A percentile compares a stretch with the other conserved stretches of the same genome.
phyloP scores from a whole-genome alignment of 2,113 vertebrate species.

The Siphamia tubifer region DNA sequence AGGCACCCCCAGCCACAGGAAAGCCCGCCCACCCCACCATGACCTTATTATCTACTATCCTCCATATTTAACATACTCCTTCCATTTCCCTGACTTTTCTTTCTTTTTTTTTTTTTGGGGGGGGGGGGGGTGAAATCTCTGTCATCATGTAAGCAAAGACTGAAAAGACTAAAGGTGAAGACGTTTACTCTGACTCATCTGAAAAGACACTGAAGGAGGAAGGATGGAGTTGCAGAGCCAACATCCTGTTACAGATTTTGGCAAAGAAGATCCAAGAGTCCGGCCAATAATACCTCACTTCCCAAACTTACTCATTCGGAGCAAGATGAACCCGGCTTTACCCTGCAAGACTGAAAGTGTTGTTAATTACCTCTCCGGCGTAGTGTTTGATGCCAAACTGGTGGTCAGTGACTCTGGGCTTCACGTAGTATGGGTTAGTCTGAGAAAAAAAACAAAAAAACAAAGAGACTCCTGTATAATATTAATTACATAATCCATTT shows the following conservation, averaged over 20 bases:
- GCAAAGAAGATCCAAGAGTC: neutral
- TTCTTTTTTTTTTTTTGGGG: neutral
- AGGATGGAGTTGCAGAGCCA: neutral
- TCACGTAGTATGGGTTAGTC: slow-evolving; percentile 89
- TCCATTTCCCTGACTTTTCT: neutral
- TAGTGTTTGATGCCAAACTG: slow-evolving; percentile 95
- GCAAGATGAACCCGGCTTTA: neutral
- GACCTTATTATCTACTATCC: neutral
- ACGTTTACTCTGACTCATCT: slow-evolving; percentile 33
- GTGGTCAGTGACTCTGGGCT: slow-evolving; percentile 89
- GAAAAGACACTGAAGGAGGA: slow-evolving; percentile 7
- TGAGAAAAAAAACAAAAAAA: slow-evolving; percentile 61
- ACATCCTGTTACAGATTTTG: slow-evolving; percentile 29
- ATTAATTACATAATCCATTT: neutral
- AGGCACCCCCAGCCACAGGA: neutral
- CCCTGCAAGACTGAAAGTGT: neutral
- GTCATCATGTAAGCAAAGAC: slow-evolving; percentile 1
- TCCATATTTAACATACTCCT: no score
- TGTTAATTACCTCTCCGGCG: slow-evolving; percentile 88
- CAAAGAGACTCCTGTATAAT: slow-evolving; percentile 3
- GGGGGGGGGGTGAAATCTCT: slow-evolving; percentile 6
- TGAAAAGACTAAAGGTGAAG: neutral
- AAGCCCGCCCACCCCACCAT: neutral
- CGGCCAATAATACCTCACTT: slow-evolving; percentile 26
- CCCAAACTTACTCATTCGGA: neutral